A percentile compares a stretch with the other conserved stretches of the same genome.
Conservation (phyloP, 1,140 invertebrate genomes). For the Rhyacophila brunnea region DNA sequence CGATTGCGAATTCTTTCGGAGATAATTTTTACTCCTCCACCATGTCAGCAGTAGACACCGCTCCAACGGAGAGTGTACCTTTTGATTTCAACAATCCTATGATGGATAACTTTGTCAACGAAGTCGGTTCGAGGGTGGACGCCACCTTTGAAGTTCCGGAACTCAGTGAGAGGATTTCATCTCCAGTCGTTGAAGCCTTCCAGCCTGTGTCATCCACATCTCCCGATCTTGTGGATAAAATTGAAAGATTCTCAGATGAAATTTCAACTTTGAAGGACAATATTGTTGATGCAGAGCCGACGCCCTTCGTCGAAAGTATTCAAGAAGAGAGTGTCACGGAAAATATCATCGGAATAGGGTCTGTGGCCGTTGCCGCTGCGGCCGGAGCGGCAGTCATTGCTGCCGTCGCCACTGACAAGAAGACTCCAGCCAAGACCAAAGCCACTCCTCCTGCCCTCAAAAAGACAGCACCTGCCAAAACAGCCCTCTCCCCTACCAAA, state of each 20-base stretch:
- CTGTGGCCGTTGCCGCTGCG: constrained; percentile 37
- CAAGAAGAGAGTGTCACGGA: constrained; percentile 33
- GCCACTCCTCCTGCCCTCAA: constrained; percentile 37
- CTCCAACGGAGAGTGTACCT: no score
- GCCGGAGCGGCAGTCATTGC: constrained; percentile 38
- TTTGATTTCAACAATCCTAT: no score
- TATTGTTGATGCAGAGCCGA: constrained; percentile 3
- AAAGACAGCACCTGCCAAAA: constrained; percentile 34
- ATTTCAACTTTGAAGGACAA: background rate
- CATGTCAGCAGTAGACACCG: no score
- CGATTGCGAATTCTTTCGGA: no score
- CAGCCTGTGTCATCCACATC: background rate
- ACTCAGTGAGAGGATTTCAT: background rate
- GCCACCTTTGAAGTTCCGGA: no score
- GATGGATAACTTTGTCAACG: no score
- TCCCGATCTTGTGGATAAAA: background rate
- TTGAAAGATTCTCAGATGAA: background rate
- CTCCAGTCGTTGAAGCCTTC: background rate
- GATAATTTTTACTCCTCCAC: no score
- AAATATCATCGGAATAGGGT: constrained; percentile 5
- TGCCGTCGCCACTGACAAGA: constrained; percentile 25
- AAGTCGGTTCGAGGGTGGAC: no score
- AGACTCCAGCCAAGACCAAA: constrained; percentile 35
- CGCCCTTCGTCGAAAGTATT: no score
- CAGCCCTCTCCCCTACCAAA: constrained; percentile 35